These are phyloP conservation scores for Euphydryas editha DNA, from an alignment of 2,888 invertebrate genomes.

Conservation along the genomic window DNA sequence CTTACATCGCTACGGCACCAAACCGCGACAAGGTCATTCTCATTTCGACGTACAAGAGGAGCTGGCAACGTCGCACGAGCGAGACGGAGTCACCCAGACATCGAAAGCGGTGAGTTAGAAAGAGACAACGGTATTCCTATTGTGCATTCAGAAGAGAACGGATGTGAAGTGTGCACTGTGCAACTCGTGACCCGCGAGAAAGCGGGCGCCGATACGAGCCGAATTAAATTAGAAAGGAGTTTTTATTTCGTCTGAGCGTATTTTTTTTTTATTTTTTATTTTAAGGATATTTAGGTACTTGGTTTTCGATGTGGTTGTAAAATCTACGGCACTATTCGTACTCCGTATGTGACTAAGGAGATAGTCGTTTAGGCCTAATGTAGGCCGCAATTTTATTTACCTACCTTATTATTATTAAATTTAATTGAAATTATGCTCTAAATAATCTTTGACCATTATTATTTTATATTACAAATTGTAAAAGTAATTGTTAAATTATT, in stretches of 20 bases:
- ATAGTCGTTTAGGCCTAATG: slow-evolving; percentile 37
- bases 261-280: slow-evolving; percentile 25
- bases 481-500: not conserved
- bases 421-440: not conserved
- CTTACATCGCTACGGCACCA: slow-evolving; percentile 56
- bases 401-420: slow-evolving; percentile 32
- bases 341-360: slow-evolving; percentile 5
- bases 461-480: slow-evolving; percentile 1
- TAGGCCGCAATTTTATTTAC: slow-evolving; percentile 25
- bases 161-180: slow-evolving; percentile 72
- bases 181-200: slow-evolving; percentile 79
- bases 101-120: slow-evolving; percentile 42
- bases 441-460: not conserved
- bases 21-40: slow-evolving; percentile 76
- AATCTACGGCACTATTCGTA: slow-evolving; percentile 1
- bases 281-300: slow-evolving; percentile 4
- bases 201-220: slow-evolving; percentile 63
- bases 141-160: slow-evolving; percentile 78
- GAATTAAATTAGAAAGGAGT: slow-evolving; percentile 74
- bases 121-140: slow-evolving; percentile 64
- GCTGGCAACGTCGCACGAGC: slow-evolving; percentile 70
- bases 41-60: slow-evolving; percentile 54
- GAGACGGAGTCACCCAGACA: slow-evolving; percentile 50
- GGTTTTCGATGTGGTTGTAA: not conserved
- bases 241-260: slow-evolving; percentile 23